Evolutionary conservation across 2,113 vertebrate species (phyloP), one percentile per base, ranked within the genome.

Genomic region (Antechinus stuartii): DNA sequence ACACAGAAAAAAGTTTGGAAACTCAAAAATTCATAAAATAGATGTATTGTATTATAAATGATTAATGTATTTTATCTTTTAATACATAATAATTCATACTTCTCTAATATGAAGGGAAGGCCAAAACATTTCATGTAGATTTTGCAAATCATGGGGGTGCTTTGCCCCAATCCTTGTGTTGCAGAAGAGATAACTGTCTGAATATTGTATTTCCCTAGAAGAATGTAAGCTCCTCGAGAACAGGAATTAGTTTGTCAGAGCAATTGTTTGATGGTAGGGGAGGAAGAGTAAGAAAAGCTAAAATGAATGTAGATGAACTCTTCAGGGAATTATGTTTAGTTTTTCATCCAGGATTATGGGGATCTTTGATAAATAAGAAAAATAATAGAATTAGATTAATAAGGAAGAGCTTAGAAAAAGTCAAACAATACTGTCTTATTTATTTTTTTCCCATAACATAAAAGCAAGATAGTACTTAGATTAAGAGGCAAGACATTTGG

Each of bases 371-470:
- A 89, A 93, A 53, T 14, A 94, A 24, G 61, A 93, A 94, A 95
- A 56, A 46, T 57, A 89, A 89, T 52, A 90, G 42, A 42, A 42
- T 42, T 42, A 42, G 91, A 89, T 24, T 92, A 47, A 50, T 49
- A 94, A 92, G 90, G 53, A 92, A 90, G 56, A 90, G 89, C 76
- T 84, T 50, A 76, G 61, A 91, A 53, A 94, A 94, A 93, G 91
- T 24, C 68, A 91, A 35, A 90, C 42, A n/a, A 56, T 54, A 95
- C 24, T 92, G 23, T 49, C 23, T 54, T 94, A 68, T 96, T 94
- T 96, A 54, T 94, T n/a, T 91, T 94, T 68, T 52, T 2, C 50
- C 2, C 57, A 54, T 57, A 42, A 61, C 30, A 49, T 47, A 89
- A 96, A 92, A 90, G 47, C 61, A 91, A 93, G 53, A 94, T 19